Evolutionary conservation across 2,888 invertebrate genomes (phyloP).

Genomic region (Macaria notata): DNA sequence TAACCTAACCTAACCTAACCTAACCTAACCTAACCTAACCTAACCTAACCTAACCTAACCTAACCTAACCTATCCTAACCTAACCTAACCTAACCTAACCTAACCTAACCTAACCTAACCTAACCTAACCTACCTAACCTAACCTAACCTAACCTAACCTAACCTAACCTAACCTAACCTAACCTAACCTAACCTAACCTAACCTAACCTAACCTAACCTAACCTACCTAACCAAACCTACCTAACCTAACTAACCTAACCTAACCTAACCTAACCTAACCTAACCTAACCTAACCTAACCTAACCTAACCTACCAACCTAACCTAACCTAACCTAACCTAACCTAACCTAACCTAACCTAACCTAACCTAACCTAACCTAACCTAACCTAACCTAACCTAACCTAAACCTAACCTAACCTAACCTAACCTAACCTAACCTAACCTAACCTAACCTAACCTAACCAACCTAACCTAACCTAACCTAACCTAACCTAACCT

Average conservation of each 20-base stretch:
- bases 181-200: slow-evolving; percentile 28
- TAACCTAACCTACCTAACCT: slow-evolving; percentile 30
- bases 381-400: slow-evolving; percentile 22
- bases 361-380: slow-evolving; percentile 17
- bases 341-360: slow-evolving; percentile 26
- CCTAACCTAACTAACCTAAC: slow-evolving; percentile 24
- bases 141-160: slow-evolving; percentile 28
- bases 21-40: slow-evolving; percentile 23
- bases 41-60: slow-evolving; percentile 23
- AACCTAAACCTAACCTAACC: slow-evolving; percentile 16
- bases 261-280: slow-evolving; percentile 27
- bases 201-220: slow-evolving; percentile 19
- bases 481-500: too few species aligned
- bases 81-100: slow-evolving; percentile 34
- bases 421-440: too few species aligned
- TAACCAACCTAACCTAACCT: too few species aligned
- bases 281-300: slow-evolving; percentile 23
- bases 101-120: slow-evolving; percentile 34
- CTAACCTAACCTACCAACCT: slow-evolving; percentile 23
- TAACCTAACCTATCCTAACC: slow-evolving; percentile 19
- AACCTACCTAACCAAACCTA: slow-evolving; percentile 19
- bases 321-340: slow-evolving; percentile 28
- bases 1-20: slow-evolving; percentile 12
- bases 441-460: too few species aligned
- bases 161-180: slow-evolving; percentile 31